Evolutionary conservation across 2,113 vertebrate genomes (phyloP), one percentile per base, ranked within the genome.

Genomic region (Lampris incognitus): DNA sequence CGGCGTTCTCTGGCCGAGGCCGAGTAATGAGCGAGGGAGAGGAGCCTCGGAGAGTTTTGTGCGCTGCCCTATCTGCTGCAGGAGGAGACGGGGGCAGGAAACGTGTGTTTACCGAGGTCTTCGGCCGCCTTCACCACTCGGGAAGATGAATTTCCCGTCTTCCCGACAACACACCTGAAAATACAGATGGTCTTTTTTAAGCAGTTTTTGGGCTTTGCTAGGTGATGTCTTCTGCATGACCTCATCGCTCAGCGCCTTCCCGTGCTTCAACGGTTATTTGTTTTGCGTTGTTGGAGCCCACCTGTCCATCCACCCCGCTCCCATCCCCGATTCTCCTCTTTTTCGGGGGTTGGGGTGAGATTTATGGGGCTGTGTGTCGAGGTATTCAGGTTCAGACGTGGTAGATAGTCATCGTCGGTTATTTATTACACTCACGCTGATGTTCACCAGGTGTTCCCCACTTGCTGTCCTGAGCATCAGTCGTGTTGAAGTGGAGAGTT

Each of bases 191-290:
- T 81, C 75, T 84, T 84, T 61, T 84, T 69, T 66, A 79, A 85
- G 77, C 51, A 66, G 81, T 77, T 75, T 77, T 75, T 66, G 71
- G 44, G 66, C 59, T 86, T 88, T 64, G 78, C 89, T 79, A 75
- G 74, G 89, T 85, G 72, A 85, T 87, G 80, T 77, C 72, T 87
- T 89, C 64, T 74, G 67, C 63, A 74, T 90, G 87, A 91, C 85
- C 84, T 94, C 88, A 91, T 89, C 86, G 85, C 64, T 84, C 87
- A 85, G 74, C 72, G 24, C 61, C 73, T 80, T 78, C 74, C 79
- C 72, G 78, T 88, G 82, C 74, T 85, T 85, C 81, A 72, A 24
- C 74, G 79, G 75, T 85, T 74, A 61, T 76, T 84, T 83, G 72
- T 71, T 83, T 87, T 67, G 74, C 70, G 52, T 86, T 91, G 84